These are phyloP conservation scores for Tipula vernalis DNA, from an alignment of 2,888 invertebrate genomes.

Conservation along the genomic window DNA sequence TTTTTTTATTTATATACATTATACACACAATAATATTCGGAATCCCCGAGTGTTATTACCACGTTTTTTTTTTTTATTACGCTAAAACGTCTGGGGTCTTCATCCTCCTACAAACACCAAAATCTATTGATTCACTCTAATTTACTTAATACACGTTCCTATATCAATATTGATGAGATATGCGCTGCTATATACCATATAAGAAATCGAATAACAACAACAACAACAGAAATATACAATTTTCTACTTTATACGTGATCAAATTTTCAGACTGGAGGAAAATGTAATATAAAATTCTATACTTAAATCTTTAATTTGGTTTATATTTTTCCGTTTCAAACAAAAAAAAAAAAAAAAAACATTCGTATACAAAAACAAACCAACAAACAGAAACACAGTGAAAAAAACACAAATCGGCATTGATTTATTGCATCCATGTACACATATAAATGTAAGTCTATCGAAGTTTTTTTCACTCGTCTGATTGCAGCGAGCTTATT, in stretches of 20 bases:
- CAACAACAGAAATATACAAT: neutral
- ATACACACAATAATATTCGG: neutral
- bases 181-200: neutral
- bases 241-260: neutral
- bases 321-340: neutral
- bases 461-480: neutral
- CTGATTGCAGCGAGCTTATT: neutral
- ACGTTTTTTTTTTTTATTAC: neutral
- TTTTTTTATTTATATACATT: neutral
- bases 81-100: neutral
- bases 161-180: neutral
- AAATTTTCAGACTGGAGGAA: neutral
- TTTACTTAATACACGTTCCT: neutral
- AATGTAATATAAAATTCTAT: neutral
- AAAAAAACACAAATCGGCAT: neutral
- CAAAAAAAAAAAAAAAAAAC: too few species aligned
- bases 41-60: neutral
- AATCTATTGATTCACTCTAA: neutral
- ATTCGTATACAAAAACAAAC: neutral
- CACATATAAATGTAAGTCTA: neutral
- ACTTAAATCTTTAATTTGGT: neutral
- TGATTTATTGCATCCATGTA: neutral
- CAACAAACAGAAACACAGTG: neutral
- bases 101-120: neutral
- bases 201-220: neutral